phyloP scores from a whole-genome alignment of 2,888 invertebrate species.

The Muschampia plurimacula region DNA sequence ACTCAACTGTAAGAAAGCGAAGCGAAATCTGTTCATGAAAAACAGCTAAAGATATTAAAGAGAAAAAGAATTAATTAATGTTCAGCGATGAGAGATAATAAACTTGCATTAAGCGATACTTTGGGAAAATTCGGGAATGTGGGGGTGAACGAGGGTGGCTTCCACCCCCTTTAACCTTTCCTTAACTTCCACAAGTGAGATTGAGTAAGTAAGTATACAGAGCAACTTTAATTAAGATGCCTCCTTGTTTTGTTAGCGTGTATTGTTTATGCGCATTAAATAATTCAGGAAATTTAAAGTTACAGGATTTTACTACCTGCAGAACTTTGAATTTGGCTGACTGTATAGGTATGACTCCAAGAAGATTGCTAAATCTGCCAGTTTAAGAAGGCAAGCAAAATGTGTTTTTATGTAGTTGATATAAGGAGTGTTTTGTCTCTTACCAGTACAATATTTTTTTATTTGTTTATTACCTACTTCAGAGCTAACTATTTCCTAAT shows the following conservation, averaged over 20 bases:
- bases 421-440: too few species aligned
- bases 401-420: too few species aligned
- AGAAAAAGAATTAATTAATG: constrained; percentile 75
- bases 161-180: constrained; percentile 72
- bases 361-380: too few species aligned
- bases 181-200: constrained; percentile 81
- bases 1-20: constrained; percentile 16
- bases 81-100: constrained; percentile 77
- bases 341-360: too few species aligned
- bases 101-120: constrained; percentile 83
- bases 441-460: too few species aligned
- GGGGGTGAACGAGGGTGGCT: constrained; percentile 50
- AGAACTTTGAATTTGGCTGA: too few species aligned
- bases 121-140: constrained; percentile 77
- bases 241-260: constrained; percentile 70
- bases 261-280: too few species aligned
- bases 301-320: too few species aligned
- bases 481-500: too few species aligned
- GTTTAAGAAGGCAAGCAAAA: too few species aligned
- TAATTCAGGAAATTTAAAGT: too few species aligned
- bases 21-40: constrained; percentile 31
- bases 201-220: constrained; percentile 82
- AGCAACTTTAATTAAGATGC: constrained; percentile 80
- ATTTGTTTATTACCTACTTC: too few species aligned
- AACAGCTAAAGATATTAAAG: constrained; percentile 29